These are phyloP conservation scores for Pandemis heparana DNA, from an alignment of 2,888 invertebrate genomes.

Conservation along the genomic window DNA sequence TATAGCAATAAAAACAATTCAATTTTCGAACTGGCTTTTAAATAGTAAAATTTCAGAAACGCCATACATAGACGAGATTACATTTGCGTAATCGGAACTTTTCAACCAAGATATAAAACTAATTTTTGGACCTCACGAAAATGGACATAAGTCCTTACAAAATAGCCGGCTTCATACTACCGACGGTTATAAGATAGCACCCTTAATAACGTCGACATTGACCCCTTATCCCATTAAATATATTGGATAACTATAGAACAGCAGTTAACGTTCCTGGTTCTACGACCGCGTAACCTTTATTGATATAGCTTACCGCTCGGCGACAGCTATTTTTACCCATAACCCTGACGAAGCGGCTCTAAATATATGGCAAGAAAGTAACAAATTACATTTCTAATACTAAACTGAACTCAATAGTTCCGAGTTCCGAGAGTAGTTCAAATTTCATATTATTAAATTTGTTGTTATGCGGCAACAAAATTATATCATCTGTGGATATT, in stretches of 20 bases:
- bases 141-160: too few relatives aligned
- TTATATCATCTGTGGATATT: too few relatives aligned
- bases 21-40: too few relatives aligned
- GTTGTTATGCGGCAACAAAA: too few relatives aligned
- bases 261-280: background rate
- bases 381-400: background rate
- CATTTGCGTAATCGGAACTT: background rate
- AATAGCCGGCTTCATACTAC: background rate
- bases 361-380: slow-evolving; percentile 8
- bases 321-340: slow-evolving; percentile 22
- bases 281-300: slow-evolving; percentile 7
- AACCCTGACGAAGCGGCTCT: slow-evolving; percentile 1
- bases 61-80: too few relatives aligned
- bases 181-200: slow-evolving; percentile 1
- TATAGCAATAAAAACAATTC: too few relatives aligned
- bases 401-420: background rate
- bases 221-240: slow-evolving; percentile 5
- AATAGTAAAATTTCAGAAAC: too few relatives aligned
- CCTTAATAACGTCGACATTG: slow-evolving; percentile 7
- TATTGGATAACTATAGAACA: background rate
- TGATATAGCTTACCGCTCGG: slow-evolving; percentile 1
- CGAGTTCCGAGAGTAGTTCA: too few relatives aligned
- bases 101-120: background rate
- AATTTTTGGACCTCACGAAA: background rate
- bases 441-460: too few relatives aligned